Evolutionary conservation across 2,797 vertebrate genomes (phyloP), one percentile per base, ranked within the genome.

Genomic region (Sparidentex hasta): DNA sequence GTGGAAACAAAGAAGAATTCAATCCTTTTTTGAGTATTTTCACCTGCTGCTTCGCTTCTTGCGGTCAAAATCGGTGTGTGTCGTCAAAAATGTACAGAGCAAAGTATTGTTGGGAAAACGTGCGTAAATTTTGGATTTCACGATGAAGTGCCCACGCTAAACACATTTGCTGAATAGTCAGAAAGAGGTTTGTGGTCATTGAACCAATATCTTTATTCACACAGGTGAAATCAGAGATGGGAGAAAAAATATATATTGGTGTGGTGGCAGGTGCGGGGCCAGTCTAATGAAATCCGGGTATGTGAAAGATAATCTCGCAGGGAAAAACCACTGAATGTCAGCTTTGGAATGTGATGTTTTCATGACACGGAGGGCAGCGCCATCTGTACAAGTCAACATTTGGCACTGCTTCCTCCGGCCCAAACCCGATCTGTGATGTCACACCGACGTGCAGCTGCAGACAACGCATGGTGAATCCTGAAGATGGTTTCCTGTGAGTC

Each of bases 1-100:
- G 59, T 71, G 41, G 70, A 86, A 84, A 75, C 25, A 51, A 71
- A 70, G 27, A 78, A 58, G 14, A 73, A 58, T 25, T 29, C 1
- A 7, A 70, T 62, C 57, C 0, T 33, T 74, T 81, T 2, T 74
- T 78, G 71, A 71, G 65, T 63, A 73, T 65, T 76, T 85, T 79
- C 67, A 84, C 74, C 48, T 18, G 74, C 65, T 78, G 76, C 85
- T 83, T 80, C 62, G 62, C 77, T 79, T 81, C 65, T 76, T 74
- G 83, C 88, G 74, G 74, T 85, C 71, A 78, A 74, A 76, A 38
- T 38, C 33, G 33, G 33, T 38, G 33, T 79, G 76, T 86, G 57
- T 74, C 29, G 76, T 86, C 54, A 72, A 81, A 70, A 80, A 68
- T 75, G 41, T 64, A 12, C 7, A 18, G 27, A 47, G 43, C 0